A percentile compares a stretch with the other conserved stretches of the same genome.
phyloP scores from a whole-genome alignment of 2,113 vertebrate species.

The Cettia cetti region DNA sequence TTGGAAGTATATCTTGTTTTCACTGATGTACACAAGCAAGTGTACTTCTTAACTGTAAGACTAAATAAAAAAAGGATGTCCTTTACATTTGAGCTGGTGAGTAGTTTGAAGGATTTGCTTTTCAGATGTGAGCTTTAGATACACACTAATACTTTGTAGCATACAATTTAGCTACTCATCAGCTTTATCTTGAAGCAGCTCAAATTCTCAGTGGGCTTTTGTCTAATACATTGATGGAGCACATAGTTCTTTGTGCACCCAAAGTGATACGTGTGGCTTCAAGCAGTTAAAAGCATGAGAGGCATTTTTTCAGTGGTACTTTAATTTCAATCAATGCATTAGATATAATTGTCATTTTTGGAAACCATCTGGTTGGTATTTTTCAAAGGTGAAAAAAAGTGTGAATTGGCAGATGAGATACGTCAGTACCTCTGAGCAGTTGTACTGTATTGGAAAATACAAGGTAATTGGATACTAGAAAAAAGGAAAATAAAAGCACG shows the following conservation, averaged over 20 bases:
- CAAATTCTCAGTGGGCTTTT: not conserved
- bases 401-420: not conserved
- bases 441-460: not conserved
- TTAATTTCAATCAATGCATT: conserved; percentile 20
- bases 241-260: not conserved
- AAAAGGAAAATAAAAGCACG: not conserved
- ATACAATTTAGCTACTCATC: not conserved
- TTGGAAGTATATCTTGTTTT: not conserved
- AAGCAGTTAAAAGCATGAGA: not conserved
- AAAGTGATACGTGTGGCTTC: not conserved
- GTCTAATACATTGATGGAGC: not conserved
- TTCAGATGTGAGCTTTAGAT: not conserved
- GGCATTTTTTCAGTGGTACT: not conserved
- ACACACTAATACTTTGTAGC: not conserved
- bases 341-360: conserved; percentile 10
- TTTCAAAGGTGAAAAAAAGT: not conserved
- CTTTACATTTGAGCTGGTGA: not conserved
- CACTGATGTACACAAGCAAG: not conserved
- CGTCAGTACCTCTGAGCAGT: not conserved
- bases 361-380: conserved; percentile 19
- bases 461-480: not conserved
- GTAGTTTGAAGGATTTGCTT: not conserved
- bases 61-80: not conserved
- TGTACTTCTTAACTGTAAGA: not conserved
- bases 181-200: not conserved